Evolutionary conservation across 2,797 vertebrate species (phyloP).

Genomic region (Thaleichthys pacificus): DNA sequence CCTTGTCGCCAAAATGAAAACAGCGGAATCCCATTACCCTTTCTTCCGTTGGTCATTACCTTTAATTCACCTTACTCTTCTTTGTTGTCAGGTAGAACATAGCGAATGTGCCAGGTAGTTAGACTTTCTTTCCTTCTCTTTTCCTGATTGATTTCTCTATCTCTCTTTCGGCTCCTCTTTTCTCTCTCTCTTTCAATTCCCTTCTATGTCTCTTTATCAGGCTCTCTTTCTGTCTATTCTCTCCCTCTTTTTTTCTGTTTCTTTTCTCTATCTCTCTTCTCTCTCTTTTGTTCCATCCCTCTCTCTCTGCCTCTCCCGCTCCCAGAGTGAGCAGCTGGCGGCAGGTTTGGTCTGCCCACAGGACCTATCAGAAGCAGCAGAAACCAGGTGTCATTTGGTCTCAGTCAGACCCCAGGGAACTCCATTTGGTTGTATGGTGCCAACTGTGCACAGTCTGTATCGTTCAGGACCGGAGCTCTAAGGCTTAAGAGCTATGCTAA

Average conservation of each 20-base stretch:
- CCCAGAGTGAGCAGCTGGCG: slow-evolving; percentile 23
- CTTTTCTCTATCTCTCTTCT: slow-evolving; percentile 9
- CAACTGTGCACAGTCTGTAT: slow-evolving; percentile 27
- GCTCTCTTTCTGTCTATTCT: too few relatives aligned
- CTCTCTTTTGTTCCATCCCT: background rate
- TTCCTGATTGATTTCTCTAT: background rate
- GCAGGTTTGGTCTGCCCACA: slow-evolving; percentile 15
- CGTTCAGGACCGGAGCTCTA: slow-evolving; percentile 29
- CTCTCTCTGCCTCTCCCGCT: background rate
- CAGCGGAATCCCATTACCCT: slow-evolving; percentile 11
- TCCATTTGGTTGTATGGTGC: slow-evolving; percentile 39
- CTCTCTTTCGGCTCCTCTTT: background rate
- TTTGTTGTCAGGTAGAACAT: background rate
- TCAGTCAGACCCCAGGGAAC: slow-evolving; percentile 23
- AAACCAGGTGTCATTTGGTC: slow-evolving; percentile 23
- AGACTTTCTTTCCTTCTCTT: background rate
- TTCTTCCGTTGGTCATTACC: slow-evolving; percentile 18
- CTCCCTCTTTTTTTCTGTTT: background rate
- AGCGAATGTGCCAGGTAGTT: background rate
- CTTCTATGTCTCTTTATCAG: too few relatives aligned
- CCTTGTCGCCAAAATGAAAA: slow-evolving; percentile 18
- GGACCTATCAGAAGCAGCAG: slow-evolving; percentile 8
- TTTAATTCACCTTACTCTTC: background rate
- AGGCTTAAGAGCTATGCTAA: slow-evolving; percentile 29
- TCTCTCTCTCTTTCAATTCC: slow-evolving; percentile 3